These are phyloP conservation scores for Nymphalis urticae DNA, from an alignment of 2,888 invertebrate genomes.

Conservation along the genomic window DNA sequence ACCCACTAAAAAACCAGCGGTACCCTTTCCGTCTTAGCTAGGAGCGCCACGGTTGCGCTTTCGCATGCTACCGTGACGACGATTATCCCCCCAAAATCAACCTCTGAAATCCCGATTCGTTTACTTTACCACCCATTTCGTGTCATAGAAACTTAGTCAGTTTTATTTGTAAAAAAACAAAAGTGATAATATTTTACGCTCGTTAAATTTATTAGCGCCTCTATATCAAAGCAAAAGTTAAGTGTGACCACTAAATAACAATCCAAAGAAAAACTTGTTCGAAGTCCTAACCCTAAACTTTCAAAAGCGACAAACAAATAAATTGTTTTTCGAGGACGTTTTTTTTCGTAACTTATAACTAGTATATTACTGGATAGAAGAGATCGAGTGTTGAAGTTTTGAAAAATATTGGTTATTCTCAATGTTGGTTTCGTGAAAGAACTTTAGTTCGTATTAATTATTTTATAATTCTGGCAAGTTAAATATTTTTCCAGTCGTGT, in stretches of 20 bases:
- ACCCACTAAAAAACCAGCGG: too few species aligned
- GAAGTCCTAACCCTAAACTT: constrained; percentile 1
- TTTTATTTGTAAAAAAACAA: background rate
- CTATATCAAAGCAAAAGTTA: background rate
- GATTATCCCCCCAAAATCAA: too few species aligned
- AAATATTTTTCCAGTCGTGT: too few species aligned
- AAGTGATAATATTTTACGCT: too few species aligned
- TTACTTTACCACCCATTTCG: too few species aligned
- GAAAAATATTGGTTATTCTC: background rate
- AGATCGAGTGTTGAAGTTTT: background rate
- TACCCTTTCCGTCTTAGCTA: too few species aligned
- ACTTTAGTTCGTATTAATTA: background rate
- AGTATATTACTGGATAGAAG: background rate
- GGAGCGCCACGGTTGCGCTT: too few species aligned
- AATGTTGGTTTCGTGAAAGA: background rate
- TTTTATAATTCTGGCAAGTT: too few species aligned
- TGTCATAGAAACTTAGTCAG: background rate
- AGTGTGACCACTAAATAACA: constrained; percentile 10
- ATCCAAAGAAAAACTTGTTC: background rate
- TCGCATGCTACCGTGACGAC: too few species aligned
- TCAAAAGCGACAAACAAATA: constrained; percentile 9
- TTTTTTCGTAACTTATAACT: constrained; percentile 4
- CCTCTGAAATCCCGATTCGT: too few species aligned
- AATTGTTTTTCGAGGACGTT: constrained; percentile 11
- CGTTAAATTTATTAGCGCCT: background rate